Evolutionary conservation across 2,113 vertebrate species (phyloP), one percentile per base, ranked within the genome.

Genomic region (Dendropsophus ebraccatus): DNA sequence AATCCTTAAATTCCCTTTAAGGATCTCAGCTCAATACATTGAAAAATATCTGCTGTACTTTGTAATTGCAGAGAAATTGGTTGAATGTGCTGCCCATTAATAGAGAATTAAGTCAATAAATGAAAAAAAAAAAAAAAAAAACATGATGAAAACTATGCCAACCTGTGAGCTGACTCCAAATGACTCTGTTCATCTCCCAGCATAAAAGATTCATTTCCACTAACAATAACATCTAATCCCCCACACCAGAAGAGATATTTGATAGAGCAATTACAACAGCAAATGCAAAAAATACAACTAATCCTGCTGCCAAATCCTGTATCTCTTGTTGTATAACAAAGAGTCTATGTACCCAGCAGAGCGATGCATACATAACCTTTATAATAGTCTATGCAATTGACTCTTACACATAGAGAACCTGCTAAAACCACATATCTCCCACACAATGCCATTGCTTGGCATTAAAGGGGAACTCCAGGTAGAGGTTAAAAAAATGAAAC

Each of bases 151-250:
- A 60, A 37, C 35, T 52, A 6, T 41, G 54, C n/a, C 65, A 67
- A 56, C 49, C 16, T 49, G 47, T 85, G 28, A 25, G 23, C 56
- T 16, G 47, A 70, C 45, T 78, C 58, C 49, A 69, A 78, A 79
- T 85, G 11, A 85, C 78, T 32, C 83, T 70, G 60, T 79, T 52
- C 45, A 79, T 54, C 83, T 65, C 52, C 8, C 58, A 70, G 47
- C 74, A 79, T 28, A 67, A 67, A 70, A 58, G 6, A 13, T 74
- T 85, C 47, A 78, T 41, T 78, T 85, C 60, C 45, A 67, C 21
- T 52, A 62, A 84, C 82, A 85, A 85, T 85, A 78, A 37, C 49
- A 21, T 85, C n/a, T 77, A 85, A 85, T 85, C 83, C 73, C 74
- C 21, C 58, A 49, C 41, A 76, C 72, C 76, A 84, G 73, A 76